Conservation (phyloP, 2,888 invertebrate genomes). For the Hydropsyche betteni region DNA sequence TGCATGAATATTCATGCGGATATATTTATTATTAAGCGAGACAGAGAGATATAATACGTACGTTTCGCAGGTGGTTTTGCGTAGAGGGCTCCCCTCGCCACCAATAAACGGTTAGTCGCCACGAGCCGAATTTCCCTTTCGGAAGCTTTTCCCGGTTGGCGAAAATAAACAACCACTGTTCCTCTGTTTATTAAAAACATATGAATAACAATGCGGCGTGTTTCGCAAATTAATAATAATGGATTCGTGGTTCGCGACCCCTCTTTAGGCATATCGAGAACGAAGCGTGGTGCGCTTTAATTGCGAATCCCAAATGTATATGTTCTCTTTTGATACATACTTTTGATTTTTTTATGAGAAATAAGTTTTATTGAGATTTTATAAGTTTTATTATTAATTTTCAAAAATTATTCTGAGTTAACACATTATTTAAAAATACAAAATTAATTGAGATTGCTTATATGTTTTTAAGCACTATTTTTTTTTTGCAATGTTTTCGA, state of each 20-base stretch:
- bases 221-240: conserved; percentile 29
- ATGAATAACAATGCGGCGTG: conserved; percentile 29
- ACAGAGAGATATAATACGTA: conserved; percentile 1
- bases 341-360: no score
- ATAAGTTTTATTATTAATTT: no score
- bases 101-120: conserved; percentile 25
- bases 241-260: conserved; percentile 10
- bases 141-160: neutral
- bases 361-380: no score
- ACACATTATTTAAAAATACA: no score
- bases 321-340: no score
- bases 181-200: conserved; percentile 32
- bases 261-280: no score
- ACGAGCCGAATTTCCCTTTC: conserved; percentile 17
- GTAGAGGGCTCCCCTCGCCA: neutral
- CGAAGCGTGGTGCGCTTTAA: no score
- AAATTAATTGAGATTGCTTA: no score
- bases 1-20: conserved; percentile 47
- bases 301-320: no score
- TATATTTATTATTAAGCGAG: conserved; percentile 46
- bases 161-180: conserved; percentile 26
- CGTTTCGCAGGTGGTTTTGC: neutral
- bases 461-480: no score
- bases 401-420: no score
- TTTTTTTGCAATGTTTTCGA: no score